Percentiles rank a stretch among this genome's conserved stretches.
Conservation (phyloP, 2,888 invertebrate genomes). For the Flexamia atlantica region DNA sequence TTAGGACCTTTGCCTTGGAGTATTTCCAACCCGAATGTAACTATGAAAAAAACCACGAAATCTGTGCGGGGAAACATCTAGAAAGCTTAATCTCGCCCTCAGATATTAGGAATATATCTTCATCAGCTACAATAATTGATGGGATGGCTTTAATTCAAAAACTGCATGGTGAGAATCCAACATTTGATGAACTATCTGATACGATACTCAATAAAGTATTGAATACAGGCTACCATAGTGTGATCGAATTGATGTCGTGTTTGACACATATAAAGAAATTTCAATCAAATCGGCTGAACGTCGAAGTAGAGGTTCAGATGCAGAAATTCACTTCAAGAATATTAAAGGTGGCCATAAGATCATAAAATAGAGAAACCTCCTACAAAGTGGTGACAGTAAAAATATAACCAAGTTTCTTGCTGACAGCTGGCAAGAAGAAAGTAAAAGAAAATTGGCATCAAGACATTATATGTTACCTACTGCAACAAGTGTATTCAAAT, state of each 20-base stretch:
- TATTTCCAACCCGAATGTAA: conserved; percentile 13
- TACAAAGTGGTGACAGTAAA: conserved; percentile 46
- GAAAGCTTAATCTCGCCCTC: conserved; percentile 33
- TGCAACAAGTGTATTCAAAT: conserved; percentile 23
- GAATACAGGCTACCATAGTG: conserved; percentile 8
- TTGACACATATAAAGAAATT: conserved; percentile 20
- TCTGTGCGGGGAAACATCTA: conserved; percentile 30
- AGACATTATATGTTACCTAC: conserved; percentile 32
- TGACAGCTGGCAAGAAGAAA: conserved; percentile 30
- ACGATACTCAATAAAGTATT: conserved; percentile 10
- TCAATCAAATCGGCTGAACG: conserved; percentile 36
- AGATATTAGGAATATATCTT: conserved; percentile 25
- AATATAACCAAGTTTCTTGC: conserved; percentile 44
- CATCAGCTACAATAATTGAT: conserved; percentile 36
- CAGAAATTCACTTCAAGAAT: conserved; percentile 41
- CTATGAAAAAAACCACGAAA: conserved; percentile 26
- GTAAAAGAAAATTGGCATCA: conserved; percentile 41
- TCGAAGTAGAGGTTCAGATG: conserved; percentile 36
- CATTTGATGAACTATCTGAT: conserved; percentile 47
- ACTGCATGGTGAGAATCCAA: conserved; percentile 1
- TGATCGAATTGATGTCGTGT: conserved; percentile 22
- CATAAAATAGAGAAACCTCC: conserved; percentile 34
- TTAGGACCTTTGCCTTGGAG: conserved; percentile 31
- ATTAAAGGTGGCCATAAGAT: conserved; percentile 7
- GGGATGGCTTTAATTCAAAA: conserved; percentile 44